Percentiles rank a stretch among this genome's conserved stretches.
These are phyloP conservation scores for Nebria brevicollis DNA, from an alignment of 2,888 invertebrate species.

Conservation along the genomic window DNA sequence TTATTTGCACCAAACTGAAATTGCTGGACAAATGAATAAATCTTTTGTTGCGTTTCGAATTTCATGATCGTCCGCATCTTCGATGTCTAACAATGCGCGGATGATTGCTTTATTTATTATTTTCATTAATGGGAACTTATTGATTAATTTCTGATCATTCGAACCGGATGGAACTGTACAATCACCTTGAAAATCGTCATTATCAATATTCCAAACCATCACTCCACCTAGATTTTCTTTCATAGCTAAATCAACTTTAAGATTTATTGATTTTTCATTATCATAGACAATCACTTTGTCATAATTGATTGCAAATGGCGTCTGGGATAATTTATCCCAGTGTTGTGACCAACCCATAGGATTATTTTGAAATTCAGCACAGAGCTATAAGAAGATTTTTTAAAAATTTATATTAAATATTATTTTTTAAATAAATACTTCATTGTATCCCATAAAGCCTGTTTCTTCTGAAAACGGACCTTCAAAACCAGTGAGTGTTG, in stretches of 20 bases:
- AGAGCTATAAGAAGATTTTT: conserved; percentile 66
- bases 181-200: conserved; percentile 83
- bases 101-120: conserved; percentile 76
- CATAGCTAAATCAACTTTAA: conserved; percentile 71
- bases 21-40: conserved; percentile 12
- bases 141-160: conserved; percentile 65
- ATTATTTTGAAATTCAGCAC: conserved; percentile 69
- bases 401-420: neutral
- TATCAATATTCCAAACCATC: conserved; percentile 92
- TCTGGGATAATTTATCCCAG: conserved; percentile 76
- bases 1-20: conserved; percentile 10
- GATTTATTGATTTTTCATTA: conserved; percentile 75
- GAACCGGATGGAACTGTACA: conserved; percentile 61
- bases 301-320: conserved; percentile 71
- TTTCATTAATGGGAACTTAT: conserved; percentile 78
- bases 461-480: conserved; percentile 82
- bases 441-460: conserved; percentile 90
- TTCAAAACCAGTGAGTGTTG: conserved; percentile 73
- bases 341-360: conserved; percentile 72
- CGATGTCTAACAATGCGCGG: conserved; percentile 64
- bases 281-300: conserved; percentile 80
- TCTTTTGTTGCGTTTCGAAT: conserved; percentile 50
- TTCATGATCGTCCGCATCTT: conserved; percentile 65
- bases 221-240: conserved; percentile 72
- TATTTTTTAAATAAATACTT: conserved; percentile 65